Base-by-base conservation (phyloP, 2,888 invertebrate species). In the Calameuta pallipes region DNA sequence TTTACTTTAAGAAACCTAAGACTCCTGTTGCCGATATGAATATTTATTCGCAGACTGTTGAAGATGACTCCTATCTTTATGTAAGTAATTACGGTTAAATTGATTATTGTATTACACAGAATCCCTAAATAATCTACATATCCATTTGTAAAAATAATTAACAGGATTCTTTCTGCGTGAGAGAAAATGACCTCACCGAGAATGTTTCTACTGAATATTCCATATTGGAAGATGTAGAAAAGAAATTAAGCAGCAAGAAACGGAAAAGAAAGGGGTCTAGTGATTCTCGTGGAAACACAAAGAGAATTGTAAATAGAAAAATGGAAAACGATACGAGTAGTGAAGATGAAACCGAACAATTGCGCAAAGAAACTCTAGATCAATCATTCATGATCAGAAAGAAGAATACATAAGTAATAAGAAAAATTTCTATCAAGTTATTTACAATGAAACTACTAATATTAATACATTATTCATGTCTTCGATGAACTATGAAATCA, bases 161-260 rank as follows among this genome's bases (percentile, higher is more conserved):
- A 13, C 36, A 90, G 89, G 90, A 90, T 82, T 89, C 90, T 0
- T 90, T 90, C 76, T 90, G 90, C 73, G 86, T 90, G 33, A 80
- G 68, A 3, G 82, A 79, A 68, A 84, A 79, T 36, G 84, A 82
- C 11, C 80, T 79, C 13, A 83, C 84, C 11, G 73, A 78, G n/a
- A 69, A 76, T 12, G 77, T 78, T 31, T 76, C 81, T 12, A 69
- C 76, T 1, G 75, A 77, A 33, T 73, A 80, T 79, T 82, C 86
- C 0, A 77, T 83, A 73, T 34, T 90, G 23, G 88, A 88, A 69
- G 70, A 78, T 75, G 79, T 85, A 0, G 88, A 87, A 78, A 75
- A 31, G 33, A 73, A 78, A 33, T 79, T 85, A 33, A 81, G 78
- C 31, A 80, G 76, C 0, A 85, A 77, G 34, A 86, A 85, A 71